Evolutionary conservation across 2,797 vertebrate species (phyloP), one percentile per base, ranked within the genome.

Genomic region (Acomys russatus): DNA sequence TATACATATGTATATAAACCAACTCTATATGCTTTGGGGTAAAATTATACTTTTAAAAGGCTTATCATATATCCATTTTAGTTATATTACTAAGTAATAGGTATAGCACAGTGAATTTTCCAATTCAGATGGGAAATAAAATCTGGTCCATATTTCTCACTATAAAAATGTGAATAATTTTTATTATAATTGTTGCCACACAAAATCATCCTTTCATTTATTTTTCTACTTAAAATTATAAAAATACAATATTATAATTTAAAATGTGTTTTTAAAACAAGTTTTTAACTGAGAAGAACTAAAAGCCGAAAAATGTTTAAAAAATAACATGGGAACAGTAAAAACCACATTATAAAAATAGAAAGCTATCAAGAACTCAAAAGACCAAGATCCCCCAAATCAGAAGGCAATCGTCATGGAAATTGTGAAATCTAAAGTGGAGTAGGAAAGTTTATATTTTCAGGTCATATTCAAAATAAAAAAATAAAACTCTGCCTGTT

Each of bases 161-260:
- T 1, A 80, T 12, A 80, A 0, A 49, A 54, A 61, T n/a, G 2
- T 0, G 20, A 90, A 0, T 88, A 8, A 68, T 70, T 64, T 95
- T 92, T 89, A 12, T 14, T 82, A 73, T 4, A 68, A 59, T 63
- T 90, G 90, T 78, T 80, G 38, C 9, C 70, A 38, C 4, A 74
- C 28, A 76, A 79, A 7, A 88, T 17, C 0, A 30, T 8, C 1
- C 5, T 17, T 35, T 4, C 35, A 6, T 18, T 35, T n/a, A 28
- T 44, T 71, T 70, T 94, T 90, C 76, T 90, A 56, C 35, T 70
- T 35, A 80, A 90, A 85, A 77, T n/a, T 38, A 84, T 92, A 80
- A 38, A 84, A 84, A 78, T 77, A 20, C 3, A 3, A 68, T 49
- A 49, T 56, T 11, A 20, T 49, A 66, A 18, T 90, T 76, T 44